Conservation (phyloP, 2,113 vertebrate species). For the Rattus norvegicus region DNA sequence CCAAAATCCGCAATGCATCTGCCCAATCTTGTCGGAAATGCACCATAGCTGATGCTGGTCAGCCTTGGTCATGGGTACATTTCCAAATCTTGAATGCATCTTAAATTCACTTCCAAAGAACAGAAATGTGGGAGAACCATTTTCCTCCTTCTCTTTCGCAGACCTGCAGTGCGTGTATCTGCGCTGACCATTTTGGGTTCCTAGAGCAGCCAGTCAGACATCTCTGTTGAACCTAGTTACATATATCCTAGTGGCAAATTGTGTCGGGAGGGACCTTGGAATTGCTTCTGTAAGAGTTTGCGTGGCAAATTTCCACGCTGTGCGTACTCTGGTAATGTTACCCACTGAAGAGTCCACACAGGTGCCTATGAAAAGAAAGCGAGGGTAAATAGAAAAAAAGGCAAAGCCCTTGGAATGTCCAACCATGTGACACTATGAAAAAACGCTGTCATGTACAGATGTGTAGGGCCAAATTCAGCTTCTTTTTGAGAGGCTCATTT, state of each 20-base stretch:
- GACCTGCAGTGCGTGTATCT: background rate
- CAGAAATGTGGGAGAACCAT: rapidly evolving
- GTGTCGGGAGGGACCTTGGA: background rate
- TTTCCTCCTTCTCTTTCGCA: background rate
- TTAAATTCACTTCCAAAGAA: background rate
- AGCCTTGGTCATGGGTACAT: background rate
- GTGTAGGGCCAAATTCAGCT: background rate
- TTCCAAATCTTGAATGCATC: background rate
- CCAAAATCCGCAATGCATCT: rapidly evolving
- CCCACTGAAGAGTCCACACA: background rate
- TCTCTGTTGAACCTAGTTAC: background rate
- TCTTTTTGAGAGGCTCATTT: background rate
- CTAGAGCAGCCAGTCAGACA: rapidly evolving
- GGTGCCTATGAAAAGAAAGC: background rate
- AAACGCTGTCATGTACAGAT: background rate
- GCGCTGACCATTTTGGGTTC: too few species aligned
- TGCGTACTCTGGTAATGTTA: background rate
- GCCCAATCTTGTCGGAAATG: background rate
- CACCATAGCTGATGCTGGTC: rapidly evolving
- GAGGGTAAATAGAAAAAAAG: background rate
- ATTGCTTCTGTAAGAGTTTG: background rate
- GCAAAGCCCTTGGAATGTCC: background rate
- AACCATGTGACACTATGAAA: too few species aligned
- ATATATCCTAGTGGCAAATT: background rate
- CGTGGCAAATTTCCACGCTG: background rate